Conservation (phyloP, 2,113 vertebrate species). For the Nettapus auritus region DNA sequence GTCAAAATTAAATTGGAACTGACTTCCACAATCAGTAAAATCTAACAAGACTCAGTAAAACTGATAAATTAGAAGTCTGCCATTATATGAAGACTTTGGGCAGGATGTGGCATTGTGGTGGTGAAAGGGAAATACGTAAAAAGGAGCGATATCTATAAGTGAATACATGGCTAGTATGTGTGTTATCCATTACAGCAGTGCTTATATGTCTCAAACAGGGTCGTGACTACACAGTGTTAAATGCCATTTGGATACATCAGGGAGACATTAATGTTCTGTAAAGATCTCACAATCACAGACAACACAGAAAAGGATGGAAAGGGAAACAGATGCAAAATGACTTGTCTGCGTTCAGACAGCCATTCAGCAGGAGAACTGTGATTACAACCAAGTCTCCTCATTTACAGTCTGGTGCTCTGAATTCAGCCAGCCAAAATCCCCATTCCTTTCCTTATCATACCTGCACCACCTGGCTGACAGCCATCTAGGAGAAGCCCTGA, state of each 20-base stretch:
- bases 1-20: background rate
- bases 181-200: background rate
- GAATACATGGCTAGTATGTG: background rate
- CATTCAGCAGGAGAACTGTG: background rate
- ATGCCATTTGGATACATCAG: background rate
- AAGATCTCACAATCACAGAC: background rate
- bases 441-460: background rate
- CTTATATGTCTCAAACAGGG: background rate
- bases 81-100: background rate
- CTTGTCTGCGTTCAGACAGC: background rate
- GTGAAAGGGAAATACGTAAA: background rate
- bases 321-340: background rate
- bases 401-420: conserved; percentile 4
- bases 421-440: background rate
- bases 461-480: background rate
- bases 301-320: background rate
- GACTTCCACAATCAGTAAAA: background rate
- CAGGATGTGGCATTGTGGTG: background rate
- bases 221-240: background rate
- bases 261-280: background rate
- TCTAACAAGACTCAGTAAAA: background rate
- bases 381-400: background rate
- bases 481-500: background rate
- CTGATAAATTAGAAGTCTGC: background rate
- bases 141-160: background rate